A percentile compares a stretch with the other conserved stretches of the same genome.
Evolutionary conservation across 2,888 invertebrate species (phyloP).

Genomic region (Oeneis ivallda): DNA sequence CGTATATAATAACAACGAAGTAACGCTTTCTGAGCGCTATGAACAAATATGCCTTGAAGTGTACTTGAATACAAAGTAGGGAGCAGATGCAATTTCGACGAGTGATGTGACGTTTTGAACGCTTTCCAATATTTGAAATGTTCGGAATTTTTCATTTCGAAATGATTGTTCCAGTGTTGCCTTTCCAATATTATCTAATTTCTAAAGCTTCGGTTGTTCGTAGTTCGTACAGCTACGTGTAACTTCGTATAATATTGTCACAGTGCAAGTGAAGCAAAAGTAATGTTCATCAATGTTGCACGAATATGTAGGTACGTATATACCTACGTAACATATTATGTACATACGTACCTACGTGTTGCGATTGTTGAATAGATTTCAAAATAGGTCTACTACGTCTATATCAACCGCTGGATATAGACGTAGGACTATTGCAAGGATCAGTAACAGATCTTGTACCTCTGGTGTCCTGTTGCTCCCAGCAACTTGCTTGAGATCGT

Average conservation of each 20-base stretch:
- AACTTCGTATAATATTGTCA: not conserved
- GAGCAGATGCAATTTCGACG: conserved; percentile 49
- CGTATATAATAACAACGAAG: conserved; percentile 10
- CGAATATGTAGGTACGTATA: not conserved
- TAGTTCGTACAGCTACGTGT: too few species aligned
- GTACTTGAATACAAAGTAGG: conserved; percentile 74
- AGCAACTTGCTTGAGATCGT: too few species aligned
- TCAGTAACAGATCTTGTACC: too few species aligned
- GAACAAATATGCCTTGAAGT: conserved; percentile 65
- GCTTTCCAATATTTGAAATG: conserved; percentile 50
- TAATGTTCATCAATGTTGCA: not conserved
- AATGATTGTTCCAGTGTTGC: conserved; percentile 54
- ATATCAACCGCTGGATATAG: too few species aligned
- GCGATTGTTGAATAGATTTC: not conserved
- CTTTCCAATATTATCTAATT: conserved; percentile 36
- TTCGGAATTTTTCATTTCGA: conserved; percentile 67
- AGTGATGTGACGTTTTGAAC: conserved; percentile 39
- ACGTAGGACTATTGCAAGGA: too few species aligned
- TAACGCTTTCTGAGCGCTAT: conserved; percentile 38
- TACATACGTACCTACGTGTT: too few species aligned
- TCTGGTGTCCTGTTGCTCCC: too few species aligned
- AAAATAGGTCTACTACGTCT: not conserved
- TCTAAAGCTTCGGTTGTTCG: conserved; percentile 9
- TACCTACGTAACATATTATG: too few species aligned
- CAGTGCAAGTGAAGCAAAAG: not conserved